Conservation (phyloP, 2,888 invertebrate genomes). For the Caenorhabditis becei region DNA sequence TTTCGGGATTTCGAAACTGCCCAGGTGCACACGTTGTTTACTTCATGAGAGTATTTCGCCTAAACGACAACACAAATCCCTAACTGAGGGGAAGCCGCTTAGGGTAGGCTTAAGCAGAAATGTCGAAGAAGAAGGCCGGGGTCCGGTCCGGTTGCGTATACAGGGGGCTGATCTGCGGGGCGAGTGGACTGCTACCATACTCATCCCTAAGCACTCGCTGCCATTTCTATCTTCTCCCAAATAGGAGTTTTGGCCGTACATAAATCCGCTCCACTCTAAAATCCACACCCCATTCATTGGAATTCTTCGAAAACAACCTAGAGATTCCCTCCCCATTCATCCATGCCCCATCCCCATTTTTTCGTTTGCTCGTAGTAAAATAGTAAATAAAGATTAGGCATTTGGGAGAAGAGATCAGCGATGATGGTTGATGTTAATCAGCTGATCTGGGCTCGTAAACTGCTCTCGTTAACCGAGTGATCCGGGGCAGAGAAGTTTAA, state of each 20-base stretch:
- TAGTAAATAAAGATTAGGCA: conserved; percentile 51
- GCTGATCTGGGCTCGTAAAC: conserved; percentile 45
- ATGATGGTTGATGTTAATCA: conserved; percentile 39
- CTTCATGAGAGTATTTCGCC: conserved; percentile 30
- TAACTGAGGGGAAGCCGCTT: conserved; percentile 50
- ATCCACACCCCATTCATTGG: conserved; percentile 12
- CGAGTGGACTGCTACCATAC: not conserved
- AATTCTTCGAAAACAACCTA: conserved; percentile 38
- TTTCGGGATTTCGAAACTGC: not conserved
- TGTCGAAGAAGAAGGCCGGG: conserved; percentile 6
- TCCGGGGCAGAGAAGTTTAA: conserved; percentile 32
- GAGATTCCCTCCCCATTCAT: conserved; percentile 6
- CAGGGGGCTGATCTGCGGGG: not conserved
- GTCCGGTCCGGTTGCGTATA: not conserved
- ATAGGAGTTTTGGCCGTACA: not conserved
- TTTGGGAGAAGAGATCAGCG: conserved; percentile 17
- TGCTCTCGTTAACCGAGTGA: conserved; percentile 15
- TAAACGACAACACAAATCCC: conserved; percentile 44
- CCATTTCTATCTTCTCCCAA: not conserved
- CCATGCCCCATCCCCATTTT: not conserved
- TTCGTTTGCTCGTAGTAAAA: conserved; percentile 22
- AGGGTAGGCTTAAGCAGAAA: conserved; percentile 36
- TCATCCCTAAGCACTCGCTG: not conserved
- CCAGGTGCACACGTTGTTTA: conserved; percentile 9
- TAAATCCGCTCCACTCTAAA: conserved; percentile 22